Conservation (phyloP, 2,113 vertebrate species). For the Picathartes gymnocephalus region DNA sequence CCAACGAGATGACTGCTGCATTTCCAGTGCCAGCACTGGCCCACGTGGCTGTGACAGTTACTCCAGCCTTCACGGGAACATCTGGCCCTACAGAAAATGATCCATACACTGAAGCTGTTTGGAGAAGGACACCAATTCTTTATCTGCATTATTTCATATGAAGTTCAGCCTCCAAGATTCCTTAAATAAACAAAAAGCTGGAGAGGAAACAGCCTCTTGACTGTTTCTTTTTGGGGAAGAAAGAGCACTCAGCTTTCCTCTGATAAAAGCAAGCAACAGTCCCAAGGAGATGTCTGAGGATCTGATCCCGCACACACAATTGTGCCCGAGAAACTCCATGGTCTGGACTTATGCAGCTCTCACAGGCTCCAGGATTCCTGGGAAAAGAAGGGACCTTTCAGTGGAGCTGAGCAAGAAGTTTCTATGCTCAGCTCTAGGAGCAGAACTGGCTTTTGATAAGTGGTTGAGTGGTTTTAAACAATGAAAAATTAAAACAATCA, state of each 20-base stretch:
- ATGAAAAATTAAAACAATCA: constrained; percentile 65
- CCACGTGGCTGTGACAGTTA: background rate
- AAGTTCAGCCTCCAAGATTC: background rate
- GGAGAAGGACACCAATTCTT: background rate
- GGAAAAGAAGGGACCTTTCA: background rate
- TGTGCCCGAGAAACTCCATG: background rate
- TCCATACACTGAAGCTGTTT: background rate
- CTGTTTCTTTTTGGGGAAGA: background rate
- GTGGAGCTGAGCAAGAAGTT: background rate
- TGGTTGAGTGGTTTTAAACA: constrained; percentile 55
- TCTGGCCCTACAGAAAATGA: background rate
- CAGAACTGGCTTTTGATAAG: constrained; percentile 37
- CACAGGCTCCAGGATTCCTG: background rate
- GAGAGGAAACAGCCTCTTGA: background rate
- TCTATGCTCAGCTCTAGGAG: background rate
- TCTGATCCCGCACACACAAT: background rate
- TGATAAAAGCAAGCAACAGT: background rate
- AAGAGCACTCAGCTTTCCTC: background rate
- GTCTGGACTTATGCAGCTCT: background rate
- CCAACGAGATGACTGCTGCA: rapidly evolving
- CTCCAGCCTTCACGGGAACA: background rate
- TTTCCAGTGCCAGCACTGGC: background rate
- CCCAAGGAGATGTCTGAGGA: background rate
- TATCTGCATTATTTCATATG: background rate
- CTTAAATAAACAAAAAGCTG: background rate